phyloP scores from a whole-genome alignment of 1,140 invertebrate species.

The Polypedilum pembai region DNA sequence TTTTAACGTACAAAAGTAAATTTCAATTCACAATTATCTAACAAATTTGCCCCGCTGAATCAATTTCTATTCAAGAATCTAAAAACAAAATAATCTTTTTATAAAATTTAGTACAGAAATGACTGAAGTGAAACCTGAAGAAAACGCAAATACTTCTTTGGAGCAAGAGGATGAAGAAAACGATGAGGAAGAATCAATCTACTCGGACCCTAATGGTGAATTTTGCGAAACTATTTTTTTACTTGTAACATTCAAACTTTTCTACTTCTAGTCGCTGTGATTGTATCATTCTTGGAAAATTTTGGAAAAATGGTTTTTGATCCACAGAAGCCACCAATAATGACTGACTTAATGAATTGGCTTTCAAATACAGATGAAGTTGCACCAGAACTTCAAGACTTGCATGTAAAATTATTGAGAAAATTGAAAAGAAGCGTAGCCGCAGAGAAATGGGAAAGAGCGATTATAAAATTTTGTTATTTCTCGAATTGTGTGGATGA shows the following conservation, averaged over 20 bases:
- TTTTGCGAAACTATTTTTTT: neutral
- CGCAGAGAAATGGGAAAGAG: slow-evolving; percentile 83
- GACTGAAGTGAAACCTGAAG: neutral
- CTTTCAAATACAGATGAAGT: slow-evolving; percentile 51
- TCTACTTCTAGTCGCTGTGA: neutral
- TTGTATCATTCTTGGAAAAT: slow-evolving; percentile 7
- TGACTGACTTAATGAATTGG: slow-evolving; percentile 9
- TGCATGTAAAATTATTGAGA: slow-evolving; percentile 83
- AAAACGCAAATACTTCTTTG: neutral
- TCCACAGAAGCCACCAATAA: neutral
- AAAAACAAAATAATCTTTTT: too few relatives aligned
- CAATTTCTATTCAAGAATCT: too few relatives aligned
- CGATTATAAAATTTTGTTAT: slow-evolving; percentile 84
- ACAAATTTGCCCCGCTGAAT: too few relatives aligned
- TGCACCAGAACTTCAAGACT: slow-evolving; percentile 64
- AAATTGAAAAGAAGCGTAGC: slow-evolving; percentile 77
- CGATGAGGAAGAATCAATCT: slow-evolving; percentile 1
- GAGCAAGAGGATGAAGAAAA: neutral
- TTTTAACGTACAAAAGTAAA: too few relatives aligned
- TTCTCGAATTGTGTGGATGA: slow-evolving; percentile 76
- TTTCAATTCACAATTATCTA: too few relatives aligned
- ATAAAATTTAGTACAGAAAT: neutral
- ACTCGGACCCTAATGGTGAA: neutral
- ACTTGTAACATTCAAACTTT: neutral
- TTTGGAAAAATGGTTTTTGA: neutral